A percentile compares a stretch with the other conserved stretches of the same genome.
Evolutionary conservation across 2,888 invertebrate genomes (phyloP).

Genomic region (Pterostichus niger): DNA sequence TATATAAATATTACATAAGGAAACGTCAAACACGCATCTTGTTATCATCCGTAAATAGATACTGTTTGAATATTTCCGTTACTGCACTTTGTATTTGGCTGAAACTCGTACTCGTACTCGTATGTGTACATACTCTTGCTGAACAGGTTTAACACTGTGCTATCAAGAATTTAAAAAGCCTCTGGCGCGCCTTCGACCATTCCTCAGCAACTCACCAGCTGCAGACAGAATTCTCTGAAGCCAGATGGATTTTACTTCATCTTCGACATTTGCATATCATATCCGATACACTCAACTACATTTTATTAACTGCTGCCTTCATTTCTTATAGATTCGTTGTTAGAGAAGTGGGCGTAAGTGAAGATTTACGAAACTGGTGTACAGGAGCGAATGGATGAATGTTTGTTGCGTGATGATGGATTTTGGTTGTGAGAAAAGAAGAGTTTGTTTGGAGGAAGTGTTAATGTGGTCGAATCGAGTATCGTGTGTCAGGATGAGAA

Average conservation of each 20-base stretch:
- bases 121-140: conserved; percentile 36
- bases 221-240: neutral
- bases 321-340: too few species aligned
- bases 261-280: neutral
- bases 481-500: too few species aligned
- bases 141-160: conserved; percentile 31
- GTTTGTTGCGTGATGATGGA: too few species aligned
- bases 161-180: conserved; percentile 40
- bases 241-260: neutral
- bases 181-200: conserved; percentile 23
- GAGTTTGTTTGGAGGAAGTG: too few species aligned
- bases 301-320: neutral
- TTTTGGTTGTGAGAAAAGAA: too few species aligned
- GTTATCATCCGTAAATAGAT: conserved; percentile 20
- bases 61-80: conserved; percentile 45
- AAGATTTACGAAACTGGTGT: too few species aligned
- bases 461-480: too few species aligned
- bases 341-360: too few species aligned
- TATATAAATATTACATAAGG: neutral
- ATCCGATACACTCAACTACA: conserved; percentile 26
- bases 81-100: conserved; percentile 17
- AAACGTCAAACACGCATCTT: conserved; percentile 15
- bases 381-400: too few species aligned
- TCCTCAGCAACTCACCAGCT: neutral
- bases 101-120: neutral